phyloP scores from a whole-genome alignment of 2,113 vertebrate genomes.

The Laterallus jamaicensis region DNA sequence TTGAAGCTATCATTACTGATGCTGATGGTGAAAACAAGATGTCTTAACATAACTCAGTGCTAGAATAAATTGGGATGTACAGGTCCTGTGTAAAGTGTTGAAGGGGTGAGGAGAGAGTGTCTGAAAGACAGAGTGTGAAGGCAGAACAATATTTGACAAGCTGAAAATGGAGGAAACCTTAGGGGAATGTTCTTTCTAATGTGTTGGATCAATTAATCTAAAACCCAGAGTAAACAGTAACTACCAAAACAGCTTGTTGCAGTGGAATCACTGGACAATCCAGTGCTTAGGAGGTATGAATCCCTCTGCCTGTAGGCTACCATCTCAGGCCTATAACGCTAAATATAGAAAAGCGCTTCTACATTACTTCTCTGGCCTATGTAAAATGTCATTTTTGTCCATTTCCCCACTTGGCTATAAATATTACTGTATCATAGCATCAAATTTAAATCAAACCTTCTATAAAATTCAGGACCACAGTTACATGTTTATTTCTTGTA shows the following conservation, averaged over 20 bases:
- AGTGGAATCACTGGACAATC: background rate
- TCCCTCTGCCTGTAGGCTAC: background rate
- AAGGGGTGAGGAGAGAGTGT: background rate
- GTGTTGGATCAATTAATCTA: background rate
- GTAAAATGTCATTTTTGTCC: background rate
- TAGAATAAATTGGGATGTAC: constrained; percentile 15
- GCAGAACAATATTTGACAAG: background rate
- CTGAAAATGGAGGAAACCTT: constrained; percentile 26
- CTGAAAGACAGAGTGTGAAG: background rate
- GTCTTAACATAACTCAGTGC: background rate
- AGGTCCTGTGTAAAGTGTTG: background rate
- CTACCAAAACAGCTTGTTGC: background rate
- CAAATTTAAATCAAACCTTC: background rate
- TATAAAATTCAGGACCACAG: background rate
- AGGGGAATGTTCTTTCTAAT: background rate
- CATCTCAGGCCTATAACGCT: background rate
- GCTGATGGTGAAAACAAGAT: constrained; percentile 1
- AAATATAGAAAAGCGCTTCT: background rate
- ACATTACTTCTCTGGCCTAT: background rate
- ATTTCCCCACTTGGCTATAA: background rate
- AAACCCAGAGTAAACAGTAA: background rate
- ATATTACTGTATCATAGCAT: background rate
- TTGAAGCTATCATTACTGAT: background rate
- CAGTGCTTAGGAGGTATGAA: background rate
- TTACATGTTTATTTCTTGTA: background rate